These are phyloP conservation scores for Ictidomys tridecemlineatus DNA, from an alignment of 2,113 vertebrate species.

Conservation along the genomic window DNA sequence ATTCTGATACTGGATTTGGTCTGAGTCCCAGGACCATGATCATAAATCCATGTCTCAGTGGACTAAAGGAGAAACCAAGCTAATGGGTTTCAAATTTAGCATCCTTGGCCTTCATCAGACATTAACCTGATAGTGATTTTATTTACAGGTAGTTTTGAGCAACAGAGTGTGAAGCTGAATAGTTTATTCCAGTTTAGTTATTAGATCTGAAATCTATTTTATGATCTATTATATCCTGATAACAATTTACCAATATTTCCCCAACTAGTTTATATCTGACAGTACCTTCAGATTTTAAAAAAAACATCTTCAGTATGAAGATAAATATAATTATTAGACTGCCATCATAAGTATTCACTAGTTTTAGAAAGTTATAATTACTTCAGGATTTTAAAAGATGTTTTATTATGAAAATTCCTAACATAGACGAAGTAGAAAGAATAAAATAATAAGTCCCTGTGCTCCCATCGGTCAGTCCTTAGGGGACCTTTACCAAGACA, in stretches of 20 bases:
- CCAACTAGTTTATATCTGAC: background rate
- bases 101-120: background rate
- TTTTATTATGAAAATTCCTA: slow-evolving; percentile 29
- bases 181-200: background rate
- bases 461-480: background rate
- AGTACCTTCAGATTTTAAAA: background rate
- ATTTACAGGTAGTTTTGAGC: background rate
- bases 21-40: background rate
- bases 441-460: background rate
- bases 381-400: background rate
- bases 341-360: background rate
- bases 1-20: background rate
- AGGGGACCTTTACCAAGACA: background rate
- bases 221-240: background rate
- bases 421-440: slow-evolving; percentile 1
- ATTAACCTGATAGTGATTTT: background rate
- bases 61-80: background rate
- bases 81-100: background rate
- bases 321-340: background rate
- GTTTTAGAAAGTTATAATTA: slow-evolving; percentile 10
- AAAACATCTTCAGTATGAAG: background rate
- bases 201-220: background rate
- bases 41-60: background rate
- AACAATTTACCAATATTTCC: slow-evolving; percentile 21
- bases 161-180: background rate